Evolutionary conservation across 2,113 vertebrate genomes (phyloP), one percentile per base, ranked within the genome.

Genomic region (Sinocyclocheilus anshuiensis): DNA sequence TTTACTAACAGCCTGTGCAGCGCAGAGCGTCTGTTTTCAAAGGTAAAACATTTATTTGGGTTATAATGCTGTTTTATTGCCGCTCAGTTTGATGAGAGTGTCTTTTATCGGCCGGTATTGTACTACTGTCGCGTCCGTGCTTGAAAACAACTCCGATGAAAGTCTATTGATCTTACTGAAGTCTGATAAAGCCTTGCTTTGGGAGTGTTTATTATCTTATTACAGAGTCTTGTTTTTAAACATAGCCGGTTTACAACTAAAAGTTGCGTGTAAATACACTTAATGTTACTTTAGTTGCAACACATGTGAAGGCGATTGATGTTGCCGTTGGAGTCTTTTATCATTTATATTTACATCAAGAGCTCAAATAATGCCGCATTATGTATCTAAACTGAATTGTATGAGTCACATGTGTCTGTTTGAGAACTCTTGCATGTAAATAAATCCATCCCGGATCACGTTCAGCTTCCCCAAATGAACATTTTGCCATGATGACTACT

Each of bases 1-100:
- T 84, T 53, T 86, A 71, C 71, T 86, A 80, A 36, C 81, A 86
- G 87, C 76, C 39, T 42, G 65, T 59, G 81, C 36, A 48, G 59
- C 83, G 65, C 75, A 86, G 76, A 84, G 55, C 39, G 53, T 50
- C 39, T 36, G 63, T 77, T 26, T 26, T 36, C 55, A 90, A 53
- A 79, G 87, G 89, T 90, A 82, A 88, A 83, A 10, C 1, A 1
- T 39, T 55, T 86, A 1, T 7, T 33, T 22, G 1, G 33, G n/a
- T 29, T 42, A 42, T 45, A 59, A 24, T 13, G 13, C 48, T n/a
- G 42, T 50, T 55, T 71, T 33, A 15, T 33, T 81, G 11, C 22
- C 2, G 16, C 11, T 71, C 24, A 0, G 39, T 29, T 69, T 69
- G 16, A 33, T 29, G 20, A 74, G 18, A 29, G 26, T 45, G 15